Conservation (phyloP, 92 coral and sea anemone genomes). For the Zoanthus gigantus region DNA sequence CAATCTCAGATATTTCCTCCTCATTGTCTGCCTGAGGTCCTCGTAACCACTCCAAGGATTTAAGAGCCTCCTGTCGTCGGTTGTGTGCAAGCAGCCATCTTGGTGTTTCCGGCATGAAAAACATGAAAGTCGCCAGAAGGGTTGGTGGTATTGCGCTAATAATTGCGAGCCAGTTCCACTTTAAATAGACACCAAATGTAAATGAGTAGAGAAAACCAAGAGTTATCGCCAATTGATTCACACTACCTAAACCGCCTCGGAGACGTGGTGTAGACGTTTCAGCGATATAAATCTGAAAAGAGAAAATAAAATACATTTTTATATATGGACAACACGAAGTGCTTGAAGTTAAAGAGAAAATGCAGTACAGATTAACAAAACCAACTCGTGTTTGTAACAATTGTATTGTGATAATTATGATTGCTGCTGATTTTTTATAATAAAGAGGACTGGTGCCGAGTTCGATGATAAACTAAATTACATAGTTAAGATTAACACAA, state of each 20-base stretch:
- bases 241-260: conserved; percentile 90
- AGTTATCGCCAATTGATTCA: conserved; percentile 84
- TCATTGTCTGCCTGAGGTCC: conserved; percentile 75
- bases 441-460: too few relatives aligned
- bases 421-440: too few relatives aligned
- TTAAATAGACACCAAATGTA: conserved; percentile 60
- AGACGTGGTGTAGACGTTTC: conserved; percentile 83
- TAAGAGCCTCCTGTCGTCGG: conserved; percentile 73
- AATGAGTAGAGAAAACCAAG: conserved; percentile 69
- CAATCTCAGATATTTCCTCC: conserved; percentile 82
- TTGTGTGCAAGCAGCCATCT: conserved; percentile 85
- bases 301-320: too few relatives aligned
- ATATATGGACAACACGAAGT: too few relatives aligned
- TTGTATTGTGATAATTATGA: too few relatives aligned
- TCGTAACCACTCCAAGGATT: conserved; percentile 73
- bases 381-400: too few relatives aligned
- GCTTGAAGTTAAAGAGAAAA: too few relatives aligned
- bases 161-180: conserved; percentile 91
- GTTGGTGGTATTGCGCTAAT: conserved; percentile 83
- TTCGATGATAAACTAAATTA: too few relatives aligned
- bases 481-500: too few relatives aligned
- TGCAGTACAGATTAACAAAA: too few relatives aligned
- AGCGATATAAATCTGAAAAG: conserved; percentile 83
- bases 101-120: conserved; percentile 91
- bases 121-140: conserved; percentile 74